Conservation (phyloP, 2,113 vertebrate species). For the Micronycteris hirsuta region DNA sequence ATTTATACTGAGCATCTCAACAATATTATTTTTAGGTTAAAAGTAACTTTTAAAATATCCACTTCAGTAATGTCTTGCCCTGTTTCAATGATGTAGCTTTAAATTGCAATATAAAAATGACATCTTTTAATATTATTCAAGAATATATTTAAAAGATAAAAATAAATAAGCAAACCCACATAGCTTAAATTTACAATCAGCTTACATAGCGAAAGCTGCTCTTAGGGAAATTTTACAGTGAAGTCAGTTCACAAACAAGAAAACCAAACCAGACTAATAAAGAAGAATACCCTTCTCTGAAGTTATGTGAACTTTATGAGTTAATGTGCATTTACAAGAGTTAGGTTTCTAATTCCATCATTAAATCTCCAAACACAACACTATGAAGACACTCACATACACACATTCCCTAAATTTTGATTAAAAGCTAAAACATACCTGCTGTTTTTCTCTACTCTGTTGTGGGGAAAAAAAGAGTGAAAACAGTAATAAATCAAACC, state of each 20-base stretch:
- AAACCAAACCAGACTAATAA: not conserved
- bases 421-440: not conserved
- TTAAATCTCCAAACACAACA: not conserved
- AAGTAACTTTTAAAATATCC: slow-evolving; percentile 1
- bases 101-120: not conserved
- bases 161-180: not conserved
- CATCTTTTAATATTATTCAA: slow-evolving; percentile 13
- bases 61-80: not conserved
- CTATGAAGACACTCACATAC: not conserved
- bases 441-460: not conserved
- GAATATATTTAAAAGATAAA: slow-evolving; percentile 19
- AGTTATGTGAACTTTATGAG: not conserved
- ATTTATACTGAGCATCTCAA: not conserved
- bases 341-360: not conserved
- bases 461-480: not conserved
- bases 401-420: slow-evolving; percentile 7
- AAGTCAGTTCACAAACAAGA: slow-evolving; percentile 32
- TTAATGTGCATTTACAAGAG: not conserved
- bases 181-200: not conserved
- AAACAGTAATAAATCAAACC: slow-evolving; percentile 5
- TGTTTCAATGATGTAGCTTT: not conserved
- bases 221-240: slow-evolving; percentile 33
- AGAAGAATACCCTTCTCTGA: not conserved
- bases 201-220: not conserved
- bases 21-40: not conserved